Conservation (phyloP, 2,888 invertebrate species). For the Netelia virgata region DNA sequence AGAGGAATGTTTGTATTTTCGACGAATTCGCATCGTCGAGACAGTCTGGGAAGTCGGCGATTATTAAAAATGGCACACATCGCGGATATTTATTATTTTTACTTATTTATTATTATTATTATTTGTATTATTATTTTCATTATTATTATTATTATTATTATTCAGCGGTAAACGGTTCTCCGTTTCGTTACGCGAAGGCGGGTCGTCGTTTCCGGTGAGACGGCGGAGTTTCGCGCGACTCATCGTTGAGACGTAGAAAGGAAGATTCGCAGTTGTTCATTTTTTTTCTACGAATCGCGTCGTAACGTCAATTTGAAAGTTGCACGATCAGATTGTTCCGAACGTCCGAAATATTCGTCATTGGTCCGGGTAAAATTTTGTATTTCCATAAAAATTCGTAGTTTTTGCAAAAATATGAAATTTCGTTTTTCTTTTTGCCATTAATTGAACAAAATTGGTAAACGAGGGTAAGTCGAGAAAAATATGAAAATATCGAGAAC, state of each 20-base stretch:
- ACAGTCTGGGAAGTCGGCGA: slow-evolving; percentile 41
- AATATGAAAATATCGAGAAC: too few species aligned
- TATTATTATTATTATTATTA: neutral
- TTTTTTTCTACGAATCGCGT: neutral
- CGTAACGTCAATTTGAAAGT: too few species aligned
- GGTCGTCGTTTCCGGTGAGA: slow-evolving; percentile 48
- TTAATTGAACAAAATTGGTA: too few species aligned
- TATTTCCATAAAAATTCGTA: too few species aligned
- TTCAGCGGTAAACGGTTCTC: slow-evolving; percentile 53
- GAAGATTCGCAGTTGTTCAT: slow-evolving; percentile 29
- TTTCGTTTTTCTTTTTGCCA: too few species aligned
- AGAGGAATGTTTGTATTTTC: slow-evolving; percentile 6
- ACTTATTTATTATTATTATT: neutral
- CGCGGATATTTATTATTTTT: slow-evolving; percentile 15
- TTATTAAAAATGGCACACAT: slow-evolving; percentile 58
- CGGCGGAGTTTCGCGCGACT: slow-evolving; percentile 47
- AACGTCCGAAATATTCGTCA: too few species aligned
- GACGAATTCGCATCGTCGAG: neutral
- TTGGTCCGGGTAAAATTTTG: too few species aligned
- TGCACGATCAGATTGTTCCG: too few species aligned
- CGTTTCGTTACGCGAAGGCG: slow-evolving; percentile 47
- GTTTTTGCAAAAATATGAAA: too few species aligned
- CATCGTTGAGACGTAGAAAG: slow-evolving; percentile 38
- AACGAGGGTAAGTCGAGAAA: too few species aligned
- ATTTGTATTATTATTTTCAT: neutral